These are phyloP conservation scores for Remorina albescens DNA, from an alignment of 2,797 vertebrate species.

Conservation along the genomic window DNA sequence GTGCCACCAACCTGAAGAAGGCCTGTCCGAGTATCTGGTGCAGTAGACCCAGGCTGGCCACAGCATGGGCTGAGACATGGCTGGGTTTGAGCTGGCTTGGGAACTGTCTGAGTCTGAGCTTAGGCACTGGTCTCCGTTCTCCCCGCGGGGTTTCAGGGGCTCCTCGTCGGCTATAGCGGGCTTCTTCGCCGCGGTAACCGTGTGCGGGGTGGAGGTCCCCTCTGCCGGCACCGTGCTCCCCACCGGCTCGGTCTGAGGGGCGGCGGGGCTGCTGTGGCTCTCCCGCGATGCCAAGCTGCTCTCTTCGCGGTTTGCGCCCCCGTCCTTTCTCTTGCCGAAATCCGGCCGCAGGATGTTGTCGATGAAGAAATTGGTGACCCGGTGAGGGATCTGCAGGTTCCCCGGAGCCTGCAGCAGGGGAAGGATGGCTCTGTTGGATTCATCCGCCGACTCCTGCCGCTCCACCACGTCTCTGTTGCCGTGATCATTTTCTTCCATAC, in stretches of 20 bases:
- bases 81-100: slow-evolving; percentile 89
- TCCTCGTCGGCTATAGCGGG: slow-evolving; percentile 86
- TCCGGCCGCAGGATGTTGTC: slow-evolving; percentile 97
- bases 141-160: slow-evolving; percentile 86
- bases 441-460: slow-evolving; percentile 86
- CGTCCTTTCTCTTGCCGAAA: slow-evolving; percentile 93
- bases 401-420: slow-evolving; percentile 89
- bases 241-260: slow-evolving; percentile 80
- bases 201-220: slow-evolving; percentile 89
- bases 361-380: slow-evolving; percentile 98
- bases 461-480: slow-evolving; percentile 87
- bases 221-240: slow-evolving; percentile 87
- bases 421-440: slow-evolving; percentile 87
- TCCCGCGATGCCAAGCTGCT: slow-evolving; percentile 77
- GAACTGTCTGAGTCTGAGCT: slow-evolving; percentile 98
- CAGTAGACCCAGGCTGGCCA: slow-evolving; percentile 99
- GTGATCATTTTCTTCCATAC: slow-evolving; percentile 95
- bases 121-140: slow-evolving; percentile 92
- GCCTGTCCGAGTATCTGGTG: slow-evolving; percentile 98
- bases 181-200: slow-evolving; percentile 86
- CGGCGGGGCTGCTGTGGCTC: slow-evolving; percentile 81
- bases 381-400: slow-evolving; percentile 91
- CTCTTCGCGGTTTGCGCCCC: slow-evolving; percentile 80
- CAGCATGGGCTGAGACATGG: slow-evolving; percentile 90
- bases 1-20: slow-evolving; percentile 92